phyloP scores from a whole-genome alignment of 2,797 vertebrate species.

The Acridotheres tristis region DNA sequence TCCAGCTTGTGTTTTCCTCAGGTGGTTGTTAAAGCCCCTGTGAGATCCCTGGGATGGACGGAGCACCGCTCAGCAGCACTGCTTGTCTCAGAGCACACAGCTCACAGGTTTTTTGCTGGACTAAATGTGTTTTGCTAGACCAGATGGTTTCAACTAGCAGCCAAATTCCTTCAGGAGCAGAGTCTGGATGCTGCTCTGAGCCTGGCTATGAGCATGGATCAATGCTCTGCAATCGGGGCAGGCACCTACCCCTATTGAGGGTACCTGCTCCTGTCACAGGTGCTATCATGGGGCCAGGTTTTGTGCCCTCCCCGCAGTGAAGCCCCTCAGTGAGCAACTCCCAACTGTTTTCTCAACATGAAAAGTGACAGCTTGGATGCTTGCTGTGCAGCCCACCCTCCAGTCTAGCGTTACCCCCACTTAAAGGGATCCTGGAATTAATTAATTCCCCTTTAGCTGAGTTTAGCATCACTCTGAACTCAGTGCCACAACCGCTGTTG shows the following conservation, averaged over 20 bases:
- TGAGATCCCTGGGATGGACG: accelerated
- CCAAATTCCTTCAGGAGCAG: background rate
- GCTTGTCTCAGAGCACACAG: background rate
- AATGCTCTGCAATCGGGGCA: background rate
- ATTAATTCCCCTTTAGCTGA: background rate
- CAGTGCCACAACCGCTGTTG: accelerated
- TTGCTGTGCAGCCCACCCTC: accelerated
- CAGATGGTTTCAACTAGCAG: background rate
- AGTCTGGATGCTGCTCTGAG: background rate
- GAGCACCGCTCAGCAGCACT: accelerated
- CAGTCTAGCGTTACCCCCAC: background rate
- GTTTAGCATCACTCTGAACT: background rate
- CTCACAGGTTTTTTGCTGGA: background rate
- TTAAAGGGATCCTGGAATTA: background rate
- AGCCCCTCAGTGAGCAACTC: accelerated
- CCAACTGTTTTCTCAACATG: accelerated
- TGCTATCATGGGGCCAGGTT: background rate
- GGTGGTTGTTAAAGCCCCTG: background rate
- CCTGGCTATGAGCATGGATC: background rate
- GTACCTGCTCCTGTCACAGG: background rate
- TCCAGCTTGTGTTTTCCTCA: background rate
- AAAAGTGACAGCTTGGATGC: background rate
- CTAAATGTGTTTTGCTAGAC: background rate
- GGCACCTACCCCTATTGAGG: background rate
- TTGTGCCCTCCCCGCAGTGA: background rate